Evolutionary conservation across 2,888 invertebrate genomes (phyloP).

Genomic region (Ryuthela nishihirai): DNA sequence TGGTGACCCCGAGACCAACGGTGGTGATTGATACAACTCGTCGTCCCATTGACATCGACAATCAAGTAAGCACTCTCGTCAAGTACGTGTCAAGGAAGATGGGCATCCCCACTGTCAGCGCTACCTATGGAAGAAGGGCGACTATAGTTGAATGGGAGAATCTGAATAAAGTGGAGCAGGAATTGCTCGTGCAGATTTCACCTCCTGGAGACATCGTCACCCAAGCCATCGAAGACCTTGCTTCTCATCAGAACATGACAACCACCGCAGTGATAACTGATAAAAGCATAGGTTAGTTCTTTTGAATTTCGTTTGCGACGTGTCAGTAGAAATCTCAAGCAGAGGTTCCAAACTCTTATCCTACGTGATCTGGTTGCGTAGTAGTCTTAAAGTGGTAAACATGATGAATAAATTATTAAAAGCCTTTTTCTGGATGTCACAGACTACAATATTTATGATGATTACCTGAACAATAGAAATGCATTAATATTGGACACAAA

Average conservation of each 20-base stretch:
- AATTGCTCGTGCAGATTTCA: slow-evolving; percentile 74
- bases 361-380: too few relatives aligned
- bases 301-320: neutral
- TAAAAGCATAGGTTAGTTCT: slow-evolving; percentile 67
- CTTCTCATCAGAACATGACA: slow-evolving; percentile 76
- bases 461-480: too few relatives aligned
- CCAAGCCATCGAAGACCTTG: slow-evolving; percentile 75
- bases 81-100: slow-evolving; percentile 77
- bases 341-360: too few relatives aligned
- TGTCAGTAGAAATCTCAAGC: too few relatives aligned
- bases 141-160: slow-evolving; percentile 32
- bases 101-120: slow-evolving; percentile 75
- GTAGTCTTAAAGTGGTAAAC: too few relatives aligned
- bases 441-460: too few relatives aligned
- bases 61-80: slow-evolving; percentile 54
- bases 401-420: too few relatives aligned
- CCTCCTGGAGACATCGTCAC: slow-evolving; percentile 83
- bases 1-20: slow-evolving; percentile 8
- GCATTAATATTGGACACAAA: too few relatives aligned
- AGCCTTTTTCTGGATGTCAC: too few relatives aligned
- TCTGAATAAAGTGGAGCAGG: slow-evolving; percentile 57
- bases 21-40: slow-evolving; percentile 76
- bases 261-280: slow-evolving; percentile 91
- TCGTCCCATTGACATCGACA: slow-evolving; percentile 14
- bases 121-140: slow-evolving; percentile 64